Conservation (phyloP, 1,140 invertebrate genomes). For the Procambarus clarkii region DNA sequence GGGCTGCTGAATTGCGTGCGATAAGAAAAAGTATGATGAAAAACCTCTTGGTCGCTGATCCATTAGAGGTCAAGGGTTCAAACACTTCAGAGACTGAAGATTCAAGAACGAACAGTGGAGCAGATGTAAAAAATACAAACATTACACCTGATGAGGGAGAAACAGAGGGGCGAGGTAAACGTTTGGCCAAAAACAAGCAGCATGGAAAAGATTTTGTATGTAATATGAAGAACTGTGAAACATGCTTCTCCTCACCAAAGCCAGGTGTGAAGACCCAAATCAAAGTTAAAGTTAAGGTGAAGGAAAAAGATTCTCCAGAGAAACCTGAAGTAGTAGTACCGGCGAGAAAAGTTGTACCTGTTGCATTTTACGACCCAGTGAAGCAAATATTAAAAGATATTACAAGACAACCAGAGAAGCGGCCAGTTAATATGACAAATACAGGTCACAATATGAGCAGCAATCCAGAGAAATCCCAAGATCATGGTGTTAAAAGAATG, state of each 20-base stretch:
- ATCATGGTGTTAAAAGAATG: neutral
- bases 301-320: slow-evolving; percentile 15
- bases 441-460: neutral
- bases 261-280: neutral
- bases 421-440: neutral
- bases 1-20: slow-evolving; percentile 66
- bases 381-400: slow-evolving; percentile 30
- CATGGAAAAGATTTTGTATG: slow-evolving; percentile 72
- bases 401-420: slow-evolving; percentile 2
- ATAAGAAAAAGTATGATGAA: slow-evolving; percentile 71
- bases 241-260: slow-evolving; percentile 52
- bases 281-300: slow-evolving; percentile 29
- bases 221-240: slow-evolving; percentile 70
- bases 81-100: neutral
- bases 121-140: neutral
- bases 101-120: neutral
- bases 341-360: slow-evolving; percentile 17
- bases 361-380: neutral
- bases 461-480: neutral
- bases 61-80: neutral
- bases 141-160: slow-evolving; percentile 31
- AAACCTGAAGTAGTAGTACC: neutral
- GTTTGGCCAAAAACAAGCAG: slow-evolving; percentile 61
- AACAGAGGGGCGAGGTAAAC: slow-evolving; percentile 43
- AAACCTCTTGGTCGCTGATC: slow-evolving; percentile 35